Conservation (phyloP, 2,888 invertebrate species). For the Synergus japonicus region DNA sequence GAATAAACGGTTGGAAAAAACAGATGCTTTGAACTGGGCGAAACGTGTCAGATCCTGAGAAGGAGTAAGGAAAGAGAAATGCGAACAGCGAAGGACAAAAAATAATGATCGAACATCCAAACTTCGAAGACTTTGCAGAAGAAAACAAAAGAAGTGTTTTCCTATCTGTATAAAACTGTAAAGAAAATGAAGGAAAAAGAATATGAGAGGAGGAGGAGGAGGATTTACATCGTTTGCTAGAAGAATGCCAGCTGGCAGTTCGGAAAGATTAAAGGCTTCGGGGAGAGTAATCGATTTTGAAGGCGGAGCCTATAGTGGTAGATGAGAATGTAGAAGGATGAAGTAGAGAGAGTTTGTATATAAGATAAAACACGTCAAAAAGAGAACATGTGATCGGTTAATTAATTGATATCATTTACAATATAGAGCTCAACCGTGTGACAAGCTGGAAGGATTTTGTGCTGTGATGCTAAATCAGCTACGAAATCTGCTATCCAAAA, state of each 20-base stretch:
- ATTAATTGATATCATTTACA: constrained; percentile 28
- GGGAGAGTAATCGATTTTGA: constrained; percentile 36
- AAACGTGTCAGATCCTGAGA: constrained; percentile 9
- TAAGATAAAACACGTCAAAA: not conserved
- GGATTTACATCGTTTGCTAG: constrained; percentile 34
- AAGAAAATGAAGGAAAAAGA: constrained; percentile 7
- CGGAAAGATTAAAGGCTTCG: constrained; percentile 34
- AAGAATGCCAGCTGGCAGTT: constrained; percentile 38
- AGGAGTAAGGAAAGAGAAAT: not conserved
- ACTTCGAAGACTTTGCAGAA: not conserved
- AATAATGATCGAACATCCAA: constrained; percentile 18
- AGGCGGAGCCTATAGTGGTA: constrained; percentile 28
- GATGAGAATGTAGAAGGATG: not conserved
- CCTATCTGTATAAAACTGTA: constrained; percentile 23
- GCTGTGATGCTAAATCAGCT: not conserved
- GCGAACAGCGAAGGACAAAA: not conserved
- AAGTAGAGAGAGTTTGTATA: not conserved
- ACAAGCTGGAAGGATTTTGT: not conserved
- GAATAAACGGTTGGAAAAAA: constrained; percentile 37
- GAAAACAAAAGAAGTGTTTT: constrained; percentile 15
- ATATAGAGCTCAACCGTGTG: not conserved
- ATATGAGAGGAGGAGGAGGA: not conserved
- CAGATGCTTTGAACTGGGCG: constrained; percentile 29
- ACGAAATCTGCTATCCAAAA: not conserved
- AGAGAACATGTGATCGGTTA: constrained; percentile 20